A percentile compares a stretch with the other conserved stretches of the same genome.
Conservation (phyloP, 1,140 invertebrate genomes). For the Grapholita molesta region DNA sequence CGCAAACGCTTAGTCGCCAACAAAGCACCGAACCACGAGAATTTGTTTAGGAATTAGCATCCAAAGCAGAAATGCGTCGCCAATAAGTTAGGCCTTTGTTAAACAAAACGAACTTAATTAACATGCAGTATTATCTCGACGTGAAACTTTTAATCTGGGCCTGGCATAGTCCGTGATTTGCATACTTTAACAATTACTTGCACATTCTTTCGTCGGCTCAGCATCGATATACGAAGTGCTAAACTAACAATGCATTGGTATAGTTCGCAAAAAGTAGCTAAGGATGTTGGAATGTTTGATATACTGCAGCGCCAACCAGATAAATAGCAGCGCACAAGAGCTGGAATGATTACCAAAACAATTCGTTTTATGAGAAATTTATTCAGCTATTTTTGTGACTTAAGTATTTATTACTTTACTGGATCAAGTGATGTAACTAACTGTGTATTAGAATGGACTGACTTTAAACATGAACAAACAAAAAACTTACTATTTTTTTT, state of each 20-base stretch:
- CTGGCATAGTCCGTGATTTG: constrained; percentile 42
- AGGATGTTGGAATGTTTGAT: not conserved
- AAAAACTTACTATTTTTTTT: too few relatives aligned
- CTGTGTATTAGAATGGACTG: too few relatives aligned
- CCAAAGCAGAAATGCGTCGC: not conserved
- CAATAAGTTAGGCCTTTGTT: constrained; percentile 25
- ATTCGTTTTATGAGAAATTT: too few relatives aligned
- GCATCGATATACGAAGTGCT: not conserved
- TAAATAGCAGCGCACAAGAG: too few relatives aligned
- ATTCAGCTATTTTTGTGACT: too few relatives aligned
- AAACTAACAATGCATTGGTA: not conserved
- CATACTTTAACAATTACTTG: constrained; percentile 66
- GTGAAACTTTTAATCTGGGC: constrained; percentile 53
- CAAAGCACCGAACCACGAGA: not conserved
- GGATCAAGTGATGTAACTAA: too few relatives aligned
- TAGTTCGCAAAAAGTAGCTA: not conserved
- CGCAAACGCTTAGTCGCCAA: not conserved
- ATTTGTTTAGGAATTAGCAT: not conserved
- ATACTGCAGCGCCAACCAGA: not conserved
- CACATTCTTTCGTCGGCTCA: constrained; percentile 47
- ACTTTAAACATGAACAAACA: too few relatives aligned
- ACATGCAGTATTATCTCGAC: constrained; percentile 52
- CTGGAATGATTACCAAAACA: too few relatives aligned
- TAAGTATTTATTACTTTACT: too few relatives aligned
- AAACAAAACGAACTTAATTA: constrained; percentile 48